phyloP scores from a whole-genome alignment of 1,140 invertebrate genomes.

The Atta texana region DNA sequence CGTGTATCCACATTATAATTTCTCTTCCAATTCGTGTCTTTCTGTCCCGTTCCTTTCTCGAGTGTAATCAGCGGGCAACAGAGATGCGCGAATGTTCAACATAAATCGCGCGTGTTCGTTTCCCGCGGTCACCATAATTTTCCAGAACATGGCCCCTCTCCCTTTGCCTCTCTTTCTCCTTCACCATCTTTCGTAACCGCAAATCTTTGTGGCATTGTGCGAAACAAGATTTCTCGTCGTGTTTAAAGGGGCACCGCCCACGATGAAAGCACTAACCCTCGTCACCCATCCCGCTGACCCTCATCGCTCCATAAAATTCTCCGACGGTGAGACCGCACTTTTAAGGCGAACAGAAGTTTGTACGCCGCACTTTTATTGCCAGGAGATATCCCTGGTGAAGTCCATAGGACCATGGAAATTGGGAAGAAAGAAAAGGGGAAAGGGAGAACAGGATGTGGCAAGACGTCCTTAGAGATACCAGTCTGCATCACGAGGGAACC shows the following conservation, averaged over 20 bases:
- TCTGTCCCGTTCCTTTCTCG: slow-evolving; percentile 28
- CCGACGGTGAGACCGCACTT: slow-evolving; percentile 63
- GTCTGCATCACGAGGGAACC: slow-evolving; percentile 21
- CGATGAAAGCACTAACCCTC: slow-evolving; percentile 45
- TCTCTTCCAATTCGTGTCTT: slow-evolving; percentile 42
- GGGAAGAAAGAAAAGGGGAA: slow-evolving; percentile 51
- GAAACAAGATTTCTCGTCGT: slow-evolving; percentile 62
- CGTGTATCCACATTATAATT: slow-evolving; percentile 48
- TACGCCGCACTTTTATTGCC: slow-evolving; percentile 69
- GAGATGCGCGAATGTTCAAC: slow-evolving; percentile 47
- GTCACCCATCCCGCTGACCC: slow-evolving; percentile 43
- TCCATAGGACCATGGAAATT: slow-evolving; percentile 57
- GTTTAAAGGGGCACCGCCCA: slow-evolving; percentile 46
- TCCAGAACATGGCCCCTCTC: slow-evolving; percentile 24
- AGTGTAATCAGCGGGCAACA: slow-evolving; percentile 41
- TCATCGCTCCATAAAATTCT: slow-evolving; percentile 65
- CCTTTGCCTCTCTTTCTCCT: background rate
- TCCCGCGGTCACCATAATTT: slow-evolving; percentile 53
- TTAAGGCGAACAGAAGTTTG: slow-evolving; percentile 70
- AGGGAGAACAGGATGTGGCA: slow-evolving; percentile 7
- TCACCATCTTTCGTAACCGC: slow-evolving; percentile 24
- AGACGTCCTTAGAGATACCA: slow-evolving; percentile 55
- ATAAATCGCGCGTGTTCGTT: slow-evolving; percentile 59
- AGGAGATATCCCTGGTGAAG: slow-evolving; percentile 48
- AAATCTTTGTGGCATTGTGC: slow-evolving; percentile 53